Percentiles rank a stretch among this genome's conserved stretches.
These are phyloP conservation scores for Thryonomys swinderianus DNA, from an alignment of 2,113 vertebrate genomes.

Conservation along the genomic window DNA sequence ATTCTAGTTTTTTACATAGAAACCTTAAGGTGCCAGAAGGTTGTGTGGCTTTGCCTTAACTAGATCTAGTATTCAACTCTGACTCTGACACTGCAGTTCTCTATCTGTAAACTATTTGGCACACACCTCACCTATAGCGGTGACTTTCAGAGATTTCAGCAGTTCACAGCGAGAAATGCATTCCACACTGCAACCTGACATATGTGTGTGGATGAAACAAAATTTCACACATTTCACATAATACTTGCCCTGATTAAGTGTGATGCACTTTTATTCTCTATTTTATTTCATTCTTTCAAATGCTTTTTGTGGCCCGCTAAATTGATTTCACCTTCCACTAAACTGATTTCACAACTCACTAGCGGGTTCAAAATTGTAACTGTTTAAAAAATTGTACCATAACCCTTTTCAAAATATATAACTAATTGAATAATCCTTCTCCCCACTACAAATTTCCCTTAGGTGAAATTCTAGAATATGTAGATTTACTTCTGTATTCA, in stretches of 20 bases:
- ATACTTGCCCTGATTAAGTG: conserved; percentile 61
- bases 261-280: conserved; percentile 69
- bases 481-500: conserved; percentile 66
- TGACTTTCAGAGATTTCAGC: conserved; percentile 43
- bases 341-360: conserved; percentile 73
- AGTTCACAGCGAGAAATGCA: background rate
- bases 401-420: conserved; percentile 71
- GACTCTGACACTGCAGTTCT: conserved; percentile 2
- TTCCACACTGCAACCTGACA: background rate
- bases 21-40: background rate
- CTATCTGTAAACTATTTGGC: background rate
- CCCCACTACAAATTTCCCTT: conserved; percentile 68
- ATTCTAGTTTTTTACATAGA: conserved; percentile 36
- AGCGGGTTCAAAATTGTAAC: conserved; percentile 68
- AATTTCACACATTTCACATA: conserved; percentile 54
- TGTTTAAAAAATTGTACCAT: conserved; percentile 64
- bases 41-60: background rate
- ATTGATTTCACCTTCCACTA: conserved; percentile 73
- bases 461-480: conserved; percentile 75
- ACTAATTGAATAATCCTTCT: conserved; percentile 76
- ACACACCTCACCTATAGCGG: background rate
- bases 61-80: background rate
- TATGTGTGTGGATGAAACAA: background rate
- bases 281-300: conserved; percentile 74
- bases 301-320: conserved; percentile 75